Evolutionary conservation across 2,113 vertebrate species (phyloP).

Genomic region (Melanotaenia duboulayi): DNA sequence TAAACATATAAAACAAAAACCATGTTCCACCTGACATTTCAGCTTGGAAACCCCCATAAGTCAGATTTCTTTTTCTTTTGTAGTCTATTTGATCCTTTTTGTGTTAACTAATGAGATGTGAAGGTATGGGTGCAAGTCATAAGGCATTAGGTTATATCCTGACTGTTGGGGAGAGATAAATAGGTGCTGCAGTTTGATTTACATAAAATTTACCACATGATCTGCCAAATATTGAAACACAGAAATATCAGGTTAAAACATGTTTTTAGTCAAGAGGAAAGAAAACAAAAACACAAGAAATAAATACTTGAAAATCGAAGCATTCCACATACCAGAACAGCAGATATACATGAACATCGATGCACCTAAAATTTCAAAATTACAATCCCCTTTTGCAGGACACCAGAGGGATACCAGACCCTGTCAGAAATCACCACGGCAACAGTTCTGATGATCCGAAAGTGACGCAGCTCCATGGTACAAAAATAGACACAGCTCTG

Average conservation of each 20-base stretch:
- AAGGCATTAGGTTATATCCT: constrained; percentile 79
- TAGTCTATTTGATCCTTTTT: constrained; percentile 30
- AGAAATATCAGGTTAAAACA: constrained; percentile 34
- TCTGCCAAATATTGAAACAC: constrained; percentile 42
- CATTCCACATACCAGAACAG: constrained; percentile 56
- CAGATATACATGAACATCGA: constrained; percentile 51
- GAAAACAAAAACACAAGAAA: background rate
- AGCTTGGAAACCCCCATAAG: constrained; percentile 35
- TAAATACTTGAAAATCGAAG: constrained; percentile 54
- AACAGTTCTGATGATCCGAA: constrained; percentile 57
- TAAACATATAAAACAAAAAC: constrained; percentile 28
- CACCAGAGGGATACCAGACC: constrained; percentile 53
- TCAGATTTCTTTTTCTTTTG: constrained; percentile 47
- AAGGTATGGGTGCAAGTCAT: constrained; percentile 74
- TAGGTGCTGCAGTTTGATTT: constrained; percentile 48
- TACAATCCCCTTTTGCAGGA: constrained; percentile 42
- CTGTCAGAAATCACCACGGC: constrained; percentile 43
- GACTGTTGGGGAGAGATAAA: constrained; percentile 51
- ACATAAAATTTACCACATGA: constrained; percentile 1
- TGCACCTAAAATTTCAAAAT: constrained; percentile 40
- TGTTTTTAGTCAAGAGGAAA: constrained; percentile 20
- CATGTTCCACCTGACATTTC: constrained; percentile 7
- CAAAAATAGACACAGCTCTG: constrained; percentile 59
- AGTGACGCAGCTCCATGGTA: constrained; percentile 39
- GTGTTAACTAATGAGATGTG: constrained; percentile 31